phyloP scores from a whole-genome alignment of 1,140 invertebrate species.

The Brachionus plicatilis region DNA sequence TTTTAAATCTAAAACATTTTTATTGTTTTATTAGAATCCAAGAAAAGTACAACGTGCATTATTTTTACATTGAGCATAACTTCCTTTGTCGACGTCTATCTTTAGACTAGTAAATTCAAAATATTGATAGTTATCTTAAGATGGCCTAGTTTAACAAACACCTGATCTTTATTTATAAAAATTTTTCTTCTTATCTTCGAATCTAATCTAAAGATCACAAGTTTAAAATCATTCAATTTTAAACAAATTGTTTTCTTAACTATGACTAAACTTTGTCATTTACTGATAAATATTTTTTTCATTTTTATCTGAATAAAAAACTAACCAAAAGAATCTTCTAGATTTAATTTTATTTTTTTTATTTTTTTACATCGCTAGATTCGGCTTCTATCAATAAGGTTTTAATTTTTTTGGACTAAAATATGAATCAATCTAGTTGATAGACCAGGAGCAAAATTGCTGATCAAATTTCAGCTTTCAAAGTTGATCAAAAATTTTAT shows the following conservation, averaged over 20 bases:
- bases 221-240: background rate
- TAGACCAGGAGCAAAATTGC: too few relatives aligned
- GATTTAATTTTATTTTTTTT: background rate
- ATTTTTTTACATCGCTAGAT: too few relatives aligned
- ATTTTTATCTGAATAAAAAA: too few relatives aligned
- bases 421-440: too few relatives aligned
- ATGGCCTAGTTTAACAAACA: background rate
- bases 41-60: background rate
- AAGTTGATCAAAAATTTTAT: too few relatives aligned
- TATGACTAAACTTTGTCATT: too few relatives aligned
- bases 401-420: too few relatives aligned
- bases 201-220: background rate
- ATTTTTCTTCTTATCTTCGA: background rate
- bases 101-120: background rate
- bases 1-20: background rate
- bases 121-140: background rate
- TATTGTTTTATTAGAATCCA: background rate
- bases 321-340: too few relatives aligned
- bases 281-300: too few relatives aligned
- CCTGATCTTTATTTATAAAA: background rate
- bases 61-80: background rate
- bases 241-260: background rate
- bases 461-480: too few relatives aligned
- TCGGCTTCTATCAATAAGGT: too few relatives aligned
- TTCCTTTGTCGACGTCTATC: background rate